phyloP scores from a whole-genome alignment of 1,140 invertebrate species.

The Orchestia grillus region DNA sequence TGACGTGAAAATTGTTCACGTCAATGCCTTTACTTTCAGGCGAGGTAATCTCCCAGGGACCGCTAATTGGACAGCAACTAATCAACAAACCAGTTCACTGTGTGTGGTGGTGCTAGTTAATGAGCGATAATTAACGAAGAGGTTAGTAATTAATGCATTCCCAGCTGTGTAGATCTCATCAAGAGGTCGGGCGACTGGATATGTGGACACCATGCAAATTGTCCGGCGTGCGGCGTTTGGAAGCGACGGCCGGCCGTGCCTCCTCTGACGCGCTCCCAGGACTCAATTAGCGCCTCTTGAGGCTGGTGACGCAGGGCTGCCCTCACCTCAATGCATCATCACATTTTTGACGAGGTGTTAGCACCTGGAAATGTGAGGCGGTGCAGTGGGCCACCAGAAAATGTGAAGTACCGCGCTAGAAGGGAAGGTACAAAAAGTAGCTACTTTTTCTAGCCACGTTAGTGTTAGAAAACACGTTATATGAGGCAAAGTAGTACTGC shows the following conservation, averaged over 20 bases:
- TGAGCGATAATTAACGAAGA: background rate
- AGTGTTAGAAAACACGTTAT: background rate
- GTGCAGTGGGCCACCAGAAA: background rate
- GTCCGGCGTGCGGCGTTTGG: too few species aligned
- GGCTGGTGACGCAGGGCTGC: background rate
- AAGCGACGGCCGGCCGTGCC: too few species aligned
- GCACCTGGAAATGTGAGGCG: background rate
- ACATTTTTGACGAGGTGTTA: background rate
- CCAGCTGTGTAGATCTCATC: background rate
- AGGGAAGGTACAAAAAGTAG: background rate
- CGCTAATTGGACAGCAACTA: background rate
- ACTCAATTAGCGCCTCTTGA: conserved; percentile 31
- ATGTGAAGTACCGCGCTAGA: background rate
- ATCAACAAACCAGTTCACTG: background rate
- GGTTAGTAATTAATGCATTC: background rate
- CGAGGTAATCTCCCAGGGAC: too few species aligned
- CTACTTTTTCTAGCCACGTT: too few species aligned
- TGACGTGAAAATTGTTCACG: too few species aligned
- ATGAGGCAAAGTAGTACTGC: background rate
- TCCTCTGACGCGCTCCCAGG: too few species aligned
- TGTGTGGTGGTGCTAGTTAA: background rate
- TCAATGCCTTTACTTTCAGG: too few species aligned
- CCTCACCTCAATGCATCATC: background rate
- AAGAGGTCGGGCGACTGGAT: background rate
- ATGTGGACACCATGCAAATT: too few species aligned